Base-by-base conservation (phyloP, 2,797 vertebrate genomes). In the Cossypha caffra region DNA sequence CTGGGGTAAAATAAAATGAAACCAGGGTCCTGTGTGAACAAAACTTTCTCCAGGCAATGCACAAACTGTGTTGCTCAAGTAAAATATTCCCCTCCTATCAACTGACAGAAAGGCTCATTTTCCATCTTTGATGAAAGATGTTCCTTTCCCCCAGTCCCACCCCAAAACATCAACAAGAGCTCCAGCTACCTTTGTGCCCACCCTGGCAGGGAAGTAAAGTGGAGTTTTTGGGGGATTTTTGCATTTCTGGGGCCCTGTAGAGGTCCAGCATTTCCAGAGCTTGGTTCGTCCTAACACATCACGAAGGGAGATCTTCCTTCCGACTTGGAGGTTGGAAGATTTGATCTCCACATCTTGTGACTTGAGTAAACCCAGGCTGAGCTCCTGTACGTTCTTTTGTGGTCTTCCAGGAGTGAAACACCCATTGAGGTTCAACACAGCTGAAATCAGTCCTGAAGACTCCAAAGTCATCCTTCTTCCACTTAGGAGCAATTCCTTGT, bases 341-440 rank as follows among this genome's bases (percentile, higher is more conserved):
- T 68, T 85, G 16, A 40, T 84, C n/a, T 66, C 45, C 9, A 0
- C 1, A 0, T 45, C 13, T 45, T 64, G 25, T 64, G 43, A 21
- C 2, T 5, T 40, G 37, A 84, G 21, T 57, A 84, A 83, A 61
- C 5, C 16, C 35, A 61, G 19, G 17, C 38, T 26, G 50, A 68
- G 11, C 25, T 80, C 54, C 50, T 48, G 7, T 10, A 5, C 0
- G 0, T 67, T 61, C 15, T 17, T 47, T 31, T 88, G 57, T 54
- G 29, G 78, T 57, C 35, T 59, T 37, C 54, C 8, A 35, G 52
- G 29, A 61, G 18, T 35, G 58, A 73, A 87, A 48, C 7, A 33
- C 3, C 1, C 1, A 0, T 1, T 74, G 76, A 80, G n/a, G 7
- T 38, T 13, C 33, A 72, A 79, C 45, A 55, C 18, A 59, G 1